Evolutionary conservation across 1,140 invertebrate species (phyloP).

Genomic region (Kradibia gibbosae): DNA sequence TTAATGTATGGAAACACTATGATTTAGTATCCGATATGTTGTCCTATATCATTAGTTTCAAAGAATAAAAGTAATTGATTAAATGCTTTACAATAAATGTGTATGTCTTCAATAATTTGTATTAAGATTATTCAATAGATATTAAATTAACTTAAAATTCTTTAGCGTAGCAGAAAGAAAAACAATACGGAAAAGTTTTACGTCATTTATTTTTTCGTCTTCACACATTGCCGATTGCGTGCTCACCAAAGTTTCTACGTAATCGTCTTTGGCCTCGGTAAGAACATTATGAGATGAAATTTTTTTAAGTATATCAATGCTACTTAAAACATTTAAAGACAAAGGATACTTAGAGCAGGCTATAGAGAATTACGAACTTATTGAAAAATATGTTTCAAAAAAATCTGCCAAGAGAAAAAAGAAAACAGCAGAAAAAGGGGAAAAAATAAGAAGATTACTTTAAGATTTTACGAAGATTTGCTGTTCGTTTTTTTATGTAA

Average conservation of each 20-base stretch:
- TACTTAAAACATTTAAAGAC: not conserved
- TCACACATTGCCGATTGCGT: not conserved
- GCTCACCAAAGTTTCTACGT: conserved; percentile 1
- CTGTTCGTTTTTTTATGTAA: not conserved
- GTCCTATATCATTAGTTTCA: too few species aligned
- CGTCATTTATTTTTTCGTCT: conserved; percentile 9
- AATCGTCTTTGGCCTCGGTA: conserved; percentile 16
- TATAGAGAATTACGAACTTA: conserved; percentile 20
- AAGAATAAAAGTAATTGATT: too few species aligned
- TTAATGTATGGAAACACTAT: too few species aligned
- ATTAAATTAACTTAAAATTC: too few species aligned
- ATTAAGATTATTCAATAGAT: too few species aligned
- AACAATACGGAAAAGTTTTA: conserved; percentile 10
- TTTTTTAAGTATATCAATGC: conserved; percentile 27
- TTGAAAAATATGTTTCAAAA: conserved; percentile 13
- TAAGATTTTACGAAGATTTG: not conserved
- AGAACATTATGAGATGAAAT: conserved; percentile 8
- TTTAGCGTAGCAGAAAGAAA: not conserved
- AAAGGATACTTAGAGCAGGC: conserved; percentile 22
- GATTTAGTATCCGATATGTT: too few species aligned
- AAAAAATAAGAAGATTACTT: not conserved
- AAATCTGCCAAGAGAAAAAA: not conserved
- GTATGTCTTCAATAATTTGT: too few species aligned
- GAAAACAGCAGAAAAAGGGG: not conserved
- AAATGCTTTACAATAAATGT: too few species aligned